Evolutionary conservation across 2,113 vertebrate genomes (phyloP).

Genomic region (Engraulis encrasicolus): DNA sequence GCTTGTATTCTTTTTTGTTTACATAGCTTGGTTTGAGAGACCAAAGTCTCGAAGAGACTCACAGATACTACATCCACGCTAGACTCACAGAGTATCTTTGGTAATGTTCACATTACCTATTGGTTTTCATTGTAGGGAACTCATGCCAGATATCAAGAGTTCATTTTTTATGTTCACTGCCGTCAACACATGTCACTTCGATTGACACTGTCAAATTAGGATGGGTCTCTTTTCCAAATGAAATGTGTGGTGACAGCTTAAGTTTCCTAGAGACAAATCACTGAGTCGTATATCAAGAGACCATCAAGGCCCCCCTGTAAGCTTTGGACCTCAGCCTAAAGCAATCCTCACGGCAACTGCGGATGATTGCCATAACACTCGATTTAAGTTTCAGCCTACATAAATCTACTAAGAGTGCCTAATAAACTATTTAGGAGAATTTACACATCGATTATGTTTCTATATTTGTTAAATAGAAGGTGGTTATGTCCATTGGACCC

Average conservation of each 20-base stretch:
- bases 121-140: too few species aligned
- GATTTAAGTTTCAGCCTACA: background rate
- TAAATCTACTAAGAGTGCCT: background rate
- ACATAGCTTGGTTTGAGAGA: too few species aligned
- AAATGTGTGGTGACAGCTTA: conserved; percentile 8
- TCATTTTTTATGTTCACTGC: too few species aligned
- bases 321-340: background rate
- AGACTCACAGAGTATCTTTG: too few species aligned
- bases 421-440: background rate
- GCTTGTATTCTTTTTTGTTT: too few species aligned
- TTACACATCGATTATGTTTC: background rate
- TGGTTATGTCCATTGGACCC: too few species aligned
- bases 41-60: too few species aligned
- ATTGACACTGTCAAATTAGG: conserved; percentile 13
- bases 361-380: background rate
- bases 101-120: too few species aligned
- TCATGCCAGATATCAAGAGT: too few species aligned
- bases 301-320: background rate
- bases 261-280: conserved; percentile 44
- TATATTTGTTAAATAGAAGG: too few species aligned
- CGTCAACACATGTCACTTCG: background rate
- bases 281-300: conserved; percentile 31
- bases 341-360: background rate
- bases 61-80: too few species aligned
- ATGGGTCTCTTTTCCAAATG: conserved; percentile 20